A percentile compares a stretch with the other conserved stretches of the same genome.
phyloP scores from a whole-genome alignment of 1,140 invertebrate genomes.

The Neodiprion virginianus region DNA sequence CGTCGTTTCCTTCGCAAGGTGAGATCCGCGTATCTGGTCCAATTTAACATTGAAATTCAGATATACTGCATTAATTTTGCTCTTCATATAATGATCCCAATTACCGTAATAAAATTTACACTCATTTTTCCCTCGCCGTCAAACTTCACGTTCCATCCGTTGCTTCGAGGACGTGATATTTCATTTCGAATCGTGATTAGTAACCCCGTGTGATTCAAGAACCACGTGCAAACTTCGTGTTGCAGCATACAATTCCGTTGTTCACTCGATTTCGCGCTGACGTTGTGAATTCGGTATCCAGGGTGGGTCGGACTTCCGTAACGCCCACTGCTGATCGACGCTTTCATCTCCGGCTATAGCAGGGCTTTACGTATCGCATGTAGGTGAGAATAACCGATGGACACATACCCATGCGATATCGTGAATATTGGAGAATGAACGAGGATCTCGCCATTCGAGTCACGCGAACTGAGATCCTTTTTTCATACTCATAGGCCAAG shows the following conservation, averaged over 20 bases:
- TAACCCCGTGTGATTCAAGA: too few relatives aligned
- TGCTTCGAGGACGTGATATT: too few relatives aligned
- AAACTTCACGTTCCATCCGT: neutral
- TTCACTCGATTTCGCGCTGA: neutral
- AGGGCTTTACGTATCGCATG: neutral
- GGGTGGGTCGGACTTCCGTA: neutral
- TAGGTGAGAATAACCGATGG: neutral
- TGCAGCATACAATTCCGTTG: neutral
- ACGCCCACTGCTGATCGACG: neutral
- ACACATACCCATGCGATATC: neutral
- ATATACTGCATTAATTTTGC: too few relatives aligned
- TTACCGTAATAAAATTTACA: neutral
- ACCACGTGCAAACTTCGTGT: neutral
- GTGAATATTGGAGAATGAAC: neutral
- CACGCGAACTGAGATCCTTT: neutral
- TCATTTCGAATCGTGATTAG: too few relatives aligned
- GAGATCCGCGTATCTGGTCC: too few relatives aligned
- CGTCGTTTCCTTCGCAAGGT: conserved; percentile 32
- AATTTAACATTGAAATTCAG: too few relatives aligned
- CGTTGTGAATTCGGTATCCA: neutral
- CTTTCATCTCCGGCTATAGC: neutral
- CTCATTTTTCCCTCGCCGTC: neutral
- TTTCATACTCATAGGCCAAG: neutral
- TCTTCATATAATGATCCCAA: too few relatives aligned
- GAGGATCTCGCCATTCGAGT: neutral